Evolutionary conservation across 2,888 invertebrate genomes (phyloP).

Genomic region (Hecatera dysodea): DNA sequence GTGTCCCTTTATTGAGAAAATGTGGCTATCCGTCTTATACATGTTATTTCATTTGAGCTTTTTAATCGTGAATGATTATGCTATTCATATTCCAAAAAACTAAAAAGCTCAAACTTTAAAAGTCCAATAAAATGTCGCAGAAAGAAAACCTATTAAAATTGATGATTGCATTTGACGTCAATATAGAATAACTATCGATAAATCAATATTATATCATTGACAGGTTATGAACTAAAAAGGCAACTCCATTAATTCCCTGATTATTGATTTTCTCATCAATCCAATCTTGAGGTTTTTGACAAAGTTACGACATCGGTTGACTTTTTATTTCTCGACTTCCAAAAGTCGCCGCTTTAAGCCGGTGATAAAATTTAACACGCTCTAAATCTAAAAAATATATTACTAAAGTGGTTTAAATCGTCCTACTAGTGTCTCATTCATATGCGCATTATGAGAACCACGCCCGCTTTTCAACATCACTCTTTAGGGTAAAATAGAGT

Average conservation of each 20-base stretch:
- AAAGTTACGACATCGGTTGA: slow-evolving; percentile 32
- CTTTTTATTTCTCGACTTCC: slow-evolving; percentile 25
- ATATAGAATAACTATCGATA: slow-evolving; percentile 32
- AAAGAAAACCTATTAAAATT: slow-evolving; percentile 26
- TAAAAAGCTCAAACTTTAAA: slow-evolving; percentile 18
- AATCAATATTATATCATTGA: slow-evolving; percentile 32
- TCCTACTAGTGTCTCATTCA: slow-evolving; percentile 53
- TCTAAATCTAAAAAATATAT: slow-evolving; percentile 41
- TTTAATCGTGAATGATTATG: neutral
- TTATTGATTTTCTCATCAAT: slow-evolving; percentile 33
- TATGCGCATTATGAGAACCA: slow-evolving; percentile 61
- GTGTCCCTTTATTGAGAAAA: slow-evolving; percentile 22
- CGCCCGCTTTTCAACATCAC: slow-evolving; percentile 71
- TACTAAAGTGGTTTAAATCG: slow-evolving; percentile 32
- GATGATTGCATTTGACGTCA: slow-evolving; percentile 33
- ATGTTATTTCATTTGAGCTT: neutral
- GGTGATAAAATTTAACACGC: slow-evolving; percentile 43
- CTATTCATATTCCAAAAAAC: neutral
- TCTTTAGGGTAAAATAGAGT: slow-evolving; percentile 64
- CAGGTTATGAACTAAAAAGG: slow-evolving; percentile 24
- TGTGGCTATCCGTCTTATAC: slow-evolving; percentile 1
- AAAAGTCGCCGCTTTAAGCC: slow-evolving; percentile 39
- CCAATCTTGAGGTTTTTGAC: slow-evolving; percentile 7
- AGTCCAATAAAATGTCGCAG: neutral
- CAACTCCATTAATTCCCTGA: slow-evolving; percentile 21